These are phyloP conservation scores for Meghimatium bilineatum DNA, from an alignment of 2,888 invertebrate genomes.

Conservation along the genomic window DNA sequence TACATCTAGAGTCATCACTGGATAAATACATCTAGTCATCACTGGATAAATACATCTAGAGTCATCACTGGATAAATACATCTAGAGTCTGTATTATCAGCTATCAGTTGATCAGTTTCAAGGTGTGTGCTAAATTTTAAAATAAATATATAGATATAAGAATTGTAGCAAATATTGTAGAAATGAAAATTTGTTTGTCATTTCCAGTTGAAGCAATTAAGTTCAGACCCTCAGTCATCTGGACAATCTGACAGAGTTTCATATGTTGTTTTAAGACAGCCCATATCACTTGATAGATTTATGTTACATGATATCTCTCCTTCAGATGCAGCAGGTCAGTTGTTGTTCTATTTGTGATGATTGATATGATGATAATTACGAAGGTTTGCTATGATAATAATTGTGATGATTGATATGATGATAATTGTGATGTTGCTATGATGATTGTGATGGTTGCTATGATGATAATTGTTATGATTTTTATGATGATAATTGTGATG, in stretches of 20 bases:
- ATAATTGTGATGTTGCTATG: not conserved
- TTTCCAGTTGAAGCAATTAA: slow-evolving; percentile 39
- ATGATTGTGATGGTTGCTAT: not conserved
- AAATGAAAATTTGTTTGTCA: no score
- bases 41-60: no score
- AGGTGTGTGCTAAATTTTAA: no score
- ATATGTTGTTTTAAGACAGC: slow-evolving; percentile 78
- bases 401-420: not conserved
- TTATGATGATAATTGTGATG: not conserved
- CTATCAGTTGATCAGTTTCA: no score
- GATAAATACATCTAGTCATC: no score
- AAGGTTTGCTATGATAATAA: not conserved
- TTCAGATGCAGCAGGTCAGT: slow-evolving; percentile 67
- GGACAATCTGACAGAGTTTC: slow-evolving; percentile 58
- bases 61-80: no score
- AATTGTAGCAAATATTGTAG: no score
- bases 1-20: no score
- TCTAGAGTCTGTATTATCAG: no score
- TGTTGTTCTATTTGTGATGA: not conserved
- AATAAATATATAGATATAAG: no score
- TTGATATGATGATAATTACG: no score
- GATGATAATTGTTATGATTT: not conserved
- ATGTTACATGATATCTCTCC: slow-evolving; percentile 78
- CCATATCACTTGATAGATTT: slow-evolving; percentile 79
- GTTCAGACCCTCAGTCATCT: slow-evolving; percentile 43